Evolutionary conservation across 2,797 vertebrate genomes (phyloP).

Genomic region (Xyrichtys novacula): DNA sequence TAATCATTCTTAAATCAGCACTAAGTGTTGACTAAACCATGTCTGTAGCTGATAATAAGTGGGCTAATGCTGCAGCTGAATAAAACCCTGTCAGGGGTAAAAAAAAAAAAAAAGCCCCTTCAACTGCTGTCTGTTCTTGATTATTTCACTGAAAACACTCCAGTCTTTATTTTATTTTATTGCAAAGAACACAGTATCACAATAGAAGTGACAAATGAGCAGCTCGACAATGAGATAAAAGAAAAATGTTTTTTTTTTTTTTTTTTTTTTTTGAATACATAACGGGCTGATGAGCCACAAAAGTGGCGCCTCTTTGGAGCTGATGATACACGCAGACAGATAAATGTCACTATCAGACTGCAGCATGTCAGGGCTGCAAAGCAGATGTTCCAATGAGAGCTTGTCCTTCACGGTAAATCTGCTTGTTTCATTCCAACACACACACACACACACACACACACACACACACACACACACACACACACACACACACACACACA

Average conservation of each 20-base stretch:
- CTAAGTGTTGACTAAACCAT: too few species aligned
- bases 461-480: too few species aligned
- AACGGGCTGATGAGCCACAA: not conserved
- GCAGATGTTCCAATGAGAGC: conserved; percentile 51
- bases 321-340: not conserved
- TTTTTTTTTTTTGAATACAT: too few species aligned
- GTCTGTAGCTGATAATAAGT: too few species aligned
- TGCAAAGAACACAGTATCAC: not conserved
- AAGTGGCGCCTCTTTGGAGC: conserved; percentile 10
- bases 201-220: not conserved
- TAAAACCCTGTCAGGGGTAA: too few species aligned
- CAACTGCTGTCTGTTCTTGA: too few species aligned
- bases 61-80: too few species aligned
- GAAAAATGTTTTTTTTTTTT: not conserved
- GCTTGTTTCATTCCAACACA: too few species aligned
- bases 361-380: conserved; percentile 24
- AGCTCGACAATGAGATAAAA: not conserved
- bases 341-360: conserved; percentile 7
- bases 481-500: too few species aligned
- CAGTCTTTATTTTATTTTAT: not conserved
- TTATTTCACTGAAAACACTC: not conserved
- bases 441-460: too few species aligned
- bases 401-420: not conserved
- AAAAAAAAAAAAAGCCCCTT: too few species aligned
- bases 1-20: too few species aligned